Evolutionary conservation across 1,140 invertebrate species (phyloP).

Genomic region (Drosophila malerkotliana): DNA sequence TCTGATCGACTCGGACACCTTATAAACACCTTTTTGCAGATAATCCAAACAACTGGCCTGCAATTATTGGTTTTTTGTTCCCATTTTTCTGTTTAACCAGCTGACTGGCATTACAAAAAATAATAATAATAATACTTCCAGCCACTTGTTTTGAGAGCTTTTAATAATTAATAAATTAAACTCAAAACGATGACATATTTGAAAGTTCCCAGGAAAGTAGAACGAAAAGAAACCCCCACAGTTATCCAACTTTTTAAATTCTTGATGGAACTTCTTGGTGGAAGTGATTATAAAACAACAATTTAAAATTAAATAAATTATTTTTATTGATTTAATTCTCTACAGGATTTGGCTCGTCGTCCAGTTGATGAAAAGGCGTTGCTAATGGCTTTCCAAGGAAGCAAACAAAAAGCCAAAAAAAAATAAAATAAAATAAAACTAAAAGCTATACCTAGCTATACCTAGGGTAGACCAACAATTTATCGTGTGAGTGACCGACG

Average conservation of each 20-base stretch:
- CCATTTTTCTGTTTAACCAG: not conserved
- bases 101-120: not conserved
- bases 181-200: not conserved
- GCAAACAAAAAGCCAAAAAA: constrained; percentile 9
- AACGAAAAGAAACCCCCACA: too few species aligned
- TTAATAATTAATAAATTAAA: constrained; percentile 3
- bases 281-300: constrained; percentile 4
- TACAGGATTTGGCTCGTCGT: constrained; percentile 41
- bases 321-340: constrained; percentile 35
- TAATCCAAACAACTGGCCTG: not conserved
- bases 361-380: constrained; percentile 70
- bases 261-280: constrained; percentile 2
- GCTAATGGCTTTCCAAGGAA: constrained; percentile 56
- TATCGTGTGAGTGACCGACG: constrained; percentile 36
- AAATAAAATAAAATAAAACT: not conserved
- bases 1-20: too few species aligned
- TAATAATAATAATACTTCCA: not conserved
- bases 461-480: not conserved
- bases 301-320: constrained; percentile 40
- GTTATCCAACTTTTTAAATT: not conserved
- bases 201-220: not conserved
- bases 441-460: too few species aligned
- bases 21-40: not conserved
- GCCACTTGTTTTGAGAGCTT: not conserved
- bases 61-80: not conserved